These are phyloP conservation scores for Ptychobarbus kaznakovi DNA, from an alignment of 2,797 vertebrate species.

Conservation along the genomic window DNA sequence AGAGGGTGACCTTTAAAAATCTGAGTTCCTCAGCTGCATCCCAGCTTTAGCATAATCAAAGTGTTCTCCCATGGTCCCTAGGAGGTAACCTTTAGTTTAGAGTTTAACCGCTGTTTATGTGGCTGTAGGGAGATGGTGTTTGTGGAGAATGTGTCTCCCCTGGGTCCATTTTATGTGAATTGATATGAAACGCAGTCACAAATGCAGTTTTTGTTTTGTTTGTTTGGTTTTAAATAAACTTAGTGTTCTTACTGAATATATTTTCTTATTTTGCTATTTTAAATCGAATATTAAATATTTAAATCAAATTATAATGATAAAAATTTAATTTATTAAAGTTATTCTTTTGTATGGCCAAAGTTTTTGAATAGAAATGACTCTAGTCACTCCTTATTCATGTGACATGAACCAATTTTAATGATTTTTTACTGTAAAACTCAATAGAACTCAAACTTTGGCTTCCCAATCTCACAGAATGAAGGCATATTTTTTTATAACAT, in stretches of 20 bases:
- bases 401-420: not conserved
- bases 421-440: not conserved
- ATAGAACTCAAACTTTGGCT: not conserved
- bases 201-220: not conserved
- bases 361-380: not conserved
- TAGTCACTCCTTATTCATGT: not conserved
- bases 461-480: not conserved
- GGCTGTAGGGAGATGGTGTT: not conserved
- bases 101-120: conserved; percentile 13
- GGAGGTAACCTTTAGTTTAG: conserved; percentile 10
- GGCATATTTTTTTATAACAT: not conserved
- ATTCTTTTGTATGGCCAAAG: conserved; percentile 2
- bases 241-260: not conserved
- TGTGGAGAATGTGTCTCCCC: not conserved
- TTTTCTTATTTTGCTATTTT: not conserved
- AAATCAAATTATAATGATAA: not conserved
- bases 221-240: not conserved
- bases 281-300: conserved; percentile 11
- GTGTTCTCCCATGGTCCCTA: conserved; percentile 22
- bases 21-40: conserved; percentile 26
- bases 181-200: not conserved
- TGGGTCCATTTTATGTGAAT: not conserved
- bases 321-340: not conserved
- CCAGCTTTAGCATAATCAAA: conserved; percentile 35
- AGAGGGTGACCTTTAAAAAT: conserved; percentile 70